These are phyloP conservation scores for Macquaria ambigua DNA, from an alignment of 2,113 vertebrate species.

Conservation along the genomic window DNA sequence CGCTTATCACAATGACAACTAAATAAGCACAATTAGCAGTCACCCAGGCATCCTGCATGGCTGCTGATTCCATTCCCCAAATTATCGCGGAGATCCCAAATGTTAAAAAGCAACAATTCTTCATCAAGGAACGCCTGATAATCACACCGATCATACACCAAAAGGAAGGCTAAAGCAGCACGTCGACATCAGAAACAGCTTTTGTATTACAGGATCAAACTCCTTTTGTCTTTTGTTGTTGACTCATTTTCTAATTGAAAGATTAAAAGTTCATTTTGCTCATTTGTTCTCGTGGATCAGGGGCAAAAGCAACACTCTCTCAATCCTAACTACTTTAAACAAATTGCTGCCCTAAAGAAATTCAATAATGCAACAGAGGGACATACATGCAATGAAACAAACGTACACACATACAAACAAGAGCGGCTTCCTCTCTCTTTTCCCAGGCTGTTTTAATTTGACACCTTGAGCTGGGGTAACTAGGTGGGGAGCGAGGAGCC, in stretches of 20 bases:
- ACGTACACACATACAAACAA: conserved; percentile 55
- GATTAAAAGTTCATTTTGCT: conserved; percentile 36
- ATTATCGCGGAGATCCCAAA: conserved; percentile 49
- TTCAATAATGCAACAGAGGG: conserved; percentile 47
- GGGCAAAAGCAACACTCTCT: conserved; percentile 29
- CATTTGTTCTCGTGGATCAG: conserved; percentile 37
- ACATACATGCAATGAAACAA: conserved; percentile 35
- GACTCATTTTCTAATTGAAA: conserved; percentile 25
- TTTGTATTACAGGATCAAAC: conserved; percentile 44
- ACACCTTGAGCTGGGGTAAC: conserved; percentile 98
- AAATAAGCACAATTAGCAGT: conserved; percentile 83
- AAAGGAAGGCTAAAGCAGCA: conserved; percentile 48
- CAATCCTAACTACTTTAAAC: conserved; percentile 43
- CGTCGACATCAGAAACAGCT: conserved; percentile 37
- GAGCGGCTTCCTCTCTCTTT: conserved; percentile 56
- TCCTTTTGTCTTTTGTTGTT: conserved; percentile 24
- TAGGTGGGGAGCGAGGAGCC: conserved; percentile 87
- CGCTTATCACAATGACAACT: conserved; percentile 82
- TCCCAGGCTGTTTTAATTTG: conserved; percentile 94
- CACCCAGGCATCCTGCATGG: conserved; percentile 62
- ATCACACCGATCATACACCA: conserved; percentile 8
- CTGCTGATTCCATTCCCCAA: conserved; percentile 66
- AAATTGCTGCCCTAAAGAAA: conserved; percentile 29
- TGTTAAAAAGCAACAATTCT: conserved; percentile 42
- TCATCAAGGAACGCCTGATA: conserved; percentile 38